Evolutionary conservation across 1,140 invertebrate genomes (phyloP), one percentile per base, ranked within the genome.

Genomic region (Brachionus rotundiformis): DNA sequence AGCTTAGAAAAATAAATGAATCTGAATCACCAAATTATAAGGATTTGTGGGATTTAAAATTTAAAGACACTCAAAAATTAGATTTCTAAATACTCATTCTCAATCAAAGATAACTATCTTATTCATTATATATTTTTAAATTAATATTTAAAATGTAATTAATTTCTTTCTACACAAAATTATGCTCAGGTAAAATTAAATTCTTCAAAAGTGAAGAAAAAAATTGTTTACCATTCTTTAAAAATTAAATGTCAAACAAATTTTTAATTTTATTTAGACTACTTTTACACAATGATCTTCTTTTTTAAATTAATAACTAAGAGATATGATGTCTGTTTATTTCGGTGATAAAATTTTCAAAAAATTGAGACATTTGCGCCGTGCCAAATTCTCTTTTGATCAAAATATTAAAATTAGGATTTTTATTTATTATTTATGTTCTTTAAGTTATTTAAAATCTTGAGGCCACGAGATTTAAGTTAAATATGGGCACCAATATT

Each of bases 401-500:
- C 16, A 16, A 3, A 49, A 19, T 8, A 54, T 19, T 5, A 16
- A 19, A 54, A 39, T 39, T 39, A 39, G 13, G 1, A 2, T 39
- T 39, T 36, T 36, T 39, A 10, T 39, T 39, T 39, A 11, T 39
- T 39, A n/a, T n/a, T 41, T 41, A 13, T 41, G 39, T 13, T 41
- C 39, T 41, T 41, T 3, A 41, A 16, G n/a, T 54, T 16, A 19
- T 19, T 19, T 16, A 54, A 54, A 54, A 54, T 54, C 47, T 54
- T 54, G 47, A 54, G 47, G 47, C 47, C 47, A 54, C 16, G 47
- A 54, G 47, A 54, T 54, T 54, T 54, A 49, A 54, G 47, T 54
- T 54, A 54, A 54, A 54, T 54, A 54, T 54, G 47, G 47, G 47
- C 47, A 54, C 47, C 47, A 54, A 54, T 54, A 54, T 54, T 54